A percentile compares a stretch with the other conserved stretches of the same genome.
These are phyloP conservation scores for Nephila pilipes DNA, from an alignment of 1,140 invertebrate genomes.

Conservation along the genomic window DNA sequence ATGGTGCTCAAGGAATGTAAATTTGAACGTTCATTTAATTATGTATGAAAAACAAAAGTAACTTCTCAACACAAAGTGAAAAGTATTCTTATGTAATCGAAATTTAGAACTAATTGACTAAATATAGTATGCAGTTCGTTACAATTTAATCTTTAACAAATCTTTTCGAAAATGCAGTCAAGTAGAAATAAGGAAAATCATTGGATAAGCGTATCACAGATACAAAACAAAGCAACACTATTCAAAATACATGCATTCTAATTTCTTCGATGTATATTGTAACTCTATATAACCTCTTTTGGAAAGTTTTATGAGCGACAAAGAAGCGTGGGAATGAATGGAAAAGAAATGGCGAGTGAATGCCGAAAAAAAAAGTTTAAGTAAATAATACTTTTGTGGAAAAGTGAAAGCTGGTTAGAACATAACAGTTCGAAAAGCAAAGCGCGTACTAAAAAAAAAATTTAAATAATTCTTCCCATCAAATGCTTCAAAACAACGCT, in stretches of 20 bases:
- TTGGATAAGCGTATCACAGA: neutral
- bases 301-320: neutral
- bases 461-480: neutral
- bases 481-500: neutral
- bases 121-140: too few relatives aligned
- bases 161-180: too few relatives aligned
- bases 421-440: neutral
- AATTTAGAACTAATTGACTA: too few relatives aligned
- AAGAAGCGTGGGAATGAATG: neutral
- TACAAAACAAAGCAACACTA: neutral
- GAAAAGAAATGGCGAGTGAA: neutral
- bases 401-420: neutral
- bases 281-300: neutral
- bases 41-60: too few relatives aligned
- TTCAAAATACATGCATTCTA: neutral
- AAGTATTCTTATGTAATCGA: too few relatives aligned
- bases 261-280: neutral
- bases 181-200: too few relatives aligned
- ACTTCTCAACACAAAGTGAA: too few relatives aligned
- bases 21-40: too few relatives aligned
- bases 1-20: too few relatives aligned
- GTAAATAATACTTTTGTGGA: neutral
- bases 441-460: neutral
- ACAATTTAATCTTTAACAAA: too few relatives aligned
- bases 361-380: neutral